Evolutionary conservation across 2,888 invertebrate species (phyloP).

Genomic region (Synanthedon andrenaeformis): DNA sequence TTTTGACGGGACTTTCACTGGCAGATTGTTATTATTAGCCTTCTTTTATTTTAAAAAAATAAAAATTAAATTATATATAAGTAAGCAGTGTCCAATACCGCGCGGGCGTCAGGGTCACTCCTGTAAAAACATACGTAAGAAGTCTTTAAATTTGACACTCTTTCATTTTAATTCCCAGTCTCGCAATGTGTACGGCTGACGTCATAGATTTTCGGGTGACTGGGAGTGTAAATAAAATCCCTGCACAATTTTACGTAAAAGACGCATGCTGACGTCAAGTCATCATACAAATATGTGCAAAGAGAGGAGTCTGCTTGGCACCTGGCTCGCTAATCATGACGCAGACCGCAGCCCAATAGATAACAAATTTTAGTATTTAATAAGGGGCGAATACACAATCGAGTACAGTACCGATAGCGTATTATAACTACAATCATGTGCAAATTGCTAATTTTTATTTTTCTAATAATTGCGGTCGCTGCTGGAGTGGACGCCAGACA

Average conservation of each 20-base stretch:
- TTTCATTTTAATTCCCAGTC: too few relatives aligned
- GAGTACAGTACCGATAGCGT: conserved; percentile 1
- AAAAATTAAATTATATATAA: too few relatives aligned
- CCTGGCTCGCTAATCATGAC: conserved; percentile 17
- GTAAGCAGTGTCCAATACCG: too few relatives aligned
- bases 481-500: conserved; percentile 23
- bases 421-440: conserved; percentile 4
- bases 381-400: conserved; percentile 16
- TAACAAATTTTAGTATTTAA: conserved; percentile 28
- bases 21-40: too few relatives aligned
- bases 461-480: not conserved
- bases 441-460: not conserved
- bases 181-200: too few relatives aligned
- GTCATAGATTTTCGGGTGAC: too few relatives aligned
- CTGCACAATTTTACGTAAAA: not conserved
- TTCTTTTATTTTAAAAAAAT: too few relatives aligned
- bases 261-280: not conserved
- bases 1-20: too few relatives aligned
- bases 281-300: conserved; percentile 2
- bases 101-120: too few relatives aligned
- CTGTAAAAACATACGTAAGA: too few relatives aligned
- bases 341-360: conserved; percentile 19
- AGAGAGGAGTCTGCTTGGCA: conserved; percentile 15
- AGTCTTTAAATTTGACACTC: too few relatives aligned
- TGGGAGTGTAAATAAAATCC: too few relatives aligned